These are phyloP conservation scores for Carassius auratus DNA, from an alignment of 2,113 vertebrate species.

Conservation along the genomic window DNA sequence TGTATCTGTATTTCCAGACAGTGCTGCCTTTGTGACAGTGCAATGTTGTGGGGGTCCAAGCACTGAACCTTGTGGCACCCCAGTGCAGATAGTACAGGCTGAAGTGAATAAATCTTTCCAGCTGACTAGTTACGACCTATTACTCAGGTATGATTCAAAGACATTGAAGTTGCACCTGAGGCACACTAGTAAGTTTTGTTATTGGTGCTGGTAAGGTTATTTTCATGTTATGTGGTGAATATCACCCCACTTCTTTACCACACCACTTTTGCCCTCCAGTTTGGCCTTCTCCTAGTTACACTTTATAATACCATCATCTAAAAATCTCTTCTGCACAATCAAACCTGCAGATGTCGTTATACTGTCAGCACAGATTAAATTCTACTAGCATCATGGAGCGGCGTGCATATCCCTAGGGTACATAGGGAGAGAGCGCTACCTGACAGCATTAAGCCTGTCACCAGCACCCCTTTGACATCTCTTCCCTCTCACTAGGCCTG, in stretches of 20 bases:
- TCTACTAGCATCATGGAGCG: conserved; percentile 28
- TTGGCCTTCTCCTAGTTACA: conserved; percentile 22
- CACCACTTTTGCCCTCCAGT: conserved; percentile 31
- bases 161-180: conserved; percentile 3
- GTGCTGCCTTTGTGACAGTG: not conserved
- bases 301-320: conserved; percentile 40
- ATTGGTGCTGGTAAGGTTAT: conserved; percentile 20
- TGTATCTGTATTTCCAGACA: not conserved
- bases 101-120: not conserved
- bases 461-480: conserved; percentile 46
- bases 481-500: conserved; percentile 54
- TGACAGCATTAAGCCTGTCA: conserved; percentile 51
- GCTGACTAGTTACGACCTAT: not conserved
- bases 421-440: conserved; percentile 30
- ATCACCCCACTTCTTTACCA: conserved; percentile 45
- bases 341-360: conserved; percentile 41
- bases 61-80: not conserved
- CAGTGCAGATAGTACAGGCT: not conserved
- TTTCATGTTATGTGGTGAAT: conserved; percentile 36
- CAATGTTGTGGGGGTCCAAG: not conserved
- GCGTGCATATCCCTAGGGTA: conserved; percentile 45
- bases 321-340: conserved; percentile 47
- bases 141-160: not conserved
- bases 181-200: not conserved
- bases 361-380: conserved; percentile 52